Evolutionary conservation across 2,113 vertebrate genomes (phyloP).

Genomic region (Otocyon megalotis): DNA sequence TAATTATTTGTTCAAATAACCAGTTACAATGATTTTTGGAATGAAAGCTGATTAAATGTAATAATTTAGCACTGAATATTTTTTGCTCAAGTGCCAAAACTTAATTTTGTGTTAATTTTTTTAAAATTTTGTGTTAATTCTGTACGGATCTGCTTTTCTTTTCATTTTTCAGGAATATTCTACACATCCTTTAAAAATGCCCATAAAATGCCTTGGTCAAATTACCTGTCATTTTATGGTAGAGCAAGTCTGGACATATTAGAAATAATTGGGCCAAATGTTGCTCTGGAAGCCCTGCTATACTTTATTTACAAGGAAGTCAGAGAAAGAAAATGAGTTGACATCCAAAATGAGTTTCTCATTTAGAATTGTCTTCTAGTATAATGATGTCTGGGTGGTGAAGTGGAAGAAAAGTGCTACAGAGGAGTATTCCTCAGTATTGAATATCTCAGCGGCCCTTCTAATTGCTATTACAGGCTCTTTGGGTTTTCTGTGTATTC

Average conservation of each 20-base stretch:
- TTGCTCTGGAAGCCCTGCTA: constrained; percentile 23
- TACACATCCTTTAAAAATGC: constrained; percentile 5
- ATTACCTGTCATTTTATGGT: background rate
- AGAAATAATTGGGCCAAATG: constrained; percentile 44
- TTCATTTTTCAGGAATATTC: background rate
- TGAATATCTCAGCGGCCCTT: background rate
- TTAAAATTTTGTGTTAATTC: background rate
- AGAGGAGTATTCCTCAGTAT: background rate
- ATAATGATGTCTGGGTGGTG: background rate
- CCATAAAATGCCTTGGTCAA: constrained; percentile 27
- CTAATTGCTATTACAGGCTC: background rate
- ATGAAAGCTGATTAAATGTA: background rate
- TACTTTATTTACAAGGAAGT: constrained; percentile 51
- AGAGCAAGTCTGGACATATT: background rate
- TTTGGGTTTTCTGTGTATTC: background rate
- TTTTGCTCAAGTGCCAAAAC: background rate
- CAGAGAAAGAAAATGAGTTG: background rate
- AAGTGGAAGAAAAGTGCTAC: background rate
- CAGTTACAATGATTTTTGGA: background rate
- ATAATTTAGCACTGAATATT: background rate
- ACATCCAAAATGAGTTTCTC: constrained; percentile 34
- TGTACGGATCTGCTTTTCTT: background rate
- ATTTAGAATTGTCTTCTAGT: background rate
- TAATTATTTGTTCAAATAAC: background rate
- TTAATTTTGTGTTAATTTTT: constrained; percentile 11